Evolutionary conservation across 2,113 vertebrate species (phyloP).

Genomic region (Todiramphus saurophagus): DNA sequence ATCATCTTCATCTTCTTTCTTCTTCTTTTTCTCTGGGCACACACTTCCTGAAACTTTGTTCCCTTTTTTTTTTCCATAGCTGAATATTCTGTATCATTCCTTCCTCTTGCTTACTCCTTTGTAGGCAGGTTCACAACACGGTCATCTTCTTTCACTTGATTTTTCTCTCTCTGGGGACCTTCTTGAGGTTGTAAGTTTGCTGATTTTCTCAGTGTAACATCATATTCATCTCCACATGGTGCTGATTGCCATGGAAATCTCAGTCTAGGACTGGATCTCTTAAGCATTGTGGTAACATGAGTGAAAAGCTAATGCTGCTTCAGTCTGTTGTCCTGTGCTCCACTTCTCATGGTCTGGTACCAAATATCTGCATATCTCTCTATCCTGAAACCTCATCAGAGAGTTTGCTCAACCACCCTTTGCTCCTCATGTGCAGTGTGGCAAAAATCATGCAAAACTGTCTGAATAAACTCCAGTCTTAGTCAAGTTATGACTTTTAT

Average conservation of each 20-base stretch:
- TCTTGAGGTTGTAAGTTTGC: neutral
- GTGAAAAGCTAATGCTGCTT: neutral
- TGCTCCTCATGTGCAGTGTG: neutral
- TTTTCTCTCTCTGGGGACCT: neutral
- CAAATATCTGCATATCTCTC: neutral
- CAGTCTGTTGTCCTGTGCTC: neutral
- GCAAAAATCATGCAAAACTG: neutral
- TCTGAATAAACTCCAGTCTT: neutral
- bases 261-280: neutral
- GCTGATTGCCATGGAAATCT: neutral
- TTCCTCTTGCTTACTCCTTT: neutral
- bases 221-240: neutral
- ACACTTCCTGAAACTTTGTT: neutral
- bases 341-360: neutral
- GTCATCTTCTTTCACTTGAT: neutral
- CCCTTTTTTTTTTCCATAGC: neutral
- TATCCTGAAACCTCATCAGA: neutral
- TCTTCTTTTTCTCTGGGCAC: no score
- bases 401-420: neutral
- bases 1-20: neutral
- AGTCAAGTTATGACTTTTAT: neutral
- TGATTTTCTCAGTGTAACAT: neutral
- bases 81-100: neutral
- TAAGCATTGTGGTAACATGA: neutral
- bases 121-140: neutral